Evolutionary conservation across 2,113 vertebrate species (phyloP).

Genomic region (Myrmecobius fasciatus): DNA sequence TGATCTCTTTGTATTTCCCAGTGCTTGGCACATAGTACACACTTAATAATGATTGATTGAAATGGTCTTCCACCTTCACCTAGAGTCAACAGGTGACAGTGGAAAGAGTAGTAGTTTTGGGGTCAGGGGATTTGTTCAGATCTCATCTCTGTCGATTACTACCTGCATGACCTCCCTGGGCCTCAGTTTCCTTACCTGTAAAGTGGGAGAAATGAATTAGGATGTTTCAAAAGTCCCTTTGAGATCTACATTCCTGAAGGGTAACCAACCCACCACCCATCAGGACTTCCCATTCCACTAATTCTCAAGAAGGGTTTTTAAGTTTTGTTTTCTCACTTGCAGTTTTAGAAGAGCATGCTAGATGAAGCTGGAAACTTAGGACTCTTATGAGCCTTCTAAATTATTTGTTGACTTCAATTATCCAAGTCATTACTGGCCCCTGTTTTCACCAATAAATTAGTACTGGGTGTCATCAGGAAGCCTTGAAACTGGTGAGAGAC

Average conservation of each 20-base stretch:
- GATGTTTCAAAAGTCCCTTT: too few species aligned
- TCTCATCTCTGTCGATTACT: too few species aligned
- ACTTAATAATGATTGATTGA: background rate
- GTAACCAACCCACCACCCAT: background rate
- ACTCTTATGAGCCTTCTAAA: constrained; percentile 50
- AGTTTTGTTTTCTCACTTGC: constrained; percentile 7
- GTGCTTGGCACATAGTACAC: too few species aligned
- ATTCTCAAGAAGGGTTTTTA: background rate
- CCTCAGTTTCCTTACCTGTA: too few species aligned
- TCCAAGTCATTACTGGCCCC: constrained; percentile 27
- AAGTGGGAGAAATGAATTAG: too few species aligned
- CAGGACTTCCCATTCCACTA: background rate
- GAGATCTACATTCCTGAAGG: too few species aligned
- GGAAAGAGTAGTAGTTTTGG: background rate
- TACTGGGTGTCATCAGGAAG: background rate
- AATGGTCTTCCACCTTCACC: background rate
- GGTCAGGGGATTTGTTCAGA: background rate
- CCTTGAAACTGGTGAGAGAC: background rate
- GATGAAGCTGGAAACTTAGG: constrained; percentile 4
- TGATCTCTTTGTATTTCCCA: background rate
- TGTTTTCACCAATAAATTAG: constrained; percentile 16
- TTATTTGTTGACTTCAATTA: constrained; percentile 45
- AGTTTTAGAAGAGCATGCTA: constrained; percentile 35
- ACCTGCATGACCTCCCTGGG: too few species aligned
- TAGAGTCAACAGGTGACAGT: background rate